A percentile compares a stretch with the other conserved stretches of the same genome.
Conservation (phyloP, 2,888 invertebrate genomes). For the Hirtodrosophila cameraria region DNA sequence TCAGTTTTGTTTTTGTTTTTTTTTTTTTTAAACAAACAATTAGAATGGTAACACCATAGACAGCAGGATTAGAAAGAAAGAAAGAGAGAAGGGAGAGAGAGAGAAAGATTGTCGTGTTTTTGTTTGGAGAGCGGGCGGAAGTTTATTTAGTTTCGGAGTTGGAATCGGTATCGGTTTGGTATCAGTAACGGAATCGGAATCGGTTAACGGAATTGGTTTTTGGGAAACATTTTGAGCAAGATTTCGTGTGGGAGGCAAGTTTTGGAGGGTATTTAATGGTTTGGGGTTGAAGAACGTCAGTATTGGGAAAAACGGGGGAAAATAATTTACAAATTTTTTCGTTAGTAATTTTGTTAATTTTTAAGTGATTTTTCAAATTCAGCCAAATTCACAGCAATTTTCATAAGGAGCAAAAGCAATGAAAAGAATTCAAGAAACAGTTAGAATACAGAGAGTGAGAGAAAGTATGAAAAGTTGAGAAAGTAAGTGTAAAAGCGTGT, state of each 20-base stretch:
- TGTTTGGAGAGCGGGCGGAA: slow-evolving; percentile 18
- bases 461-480: slow-evolving; percentile 6
- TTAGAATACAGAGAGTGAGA: slow-evolving; percentile 6
- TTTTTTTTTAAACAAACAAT: slow-evolving; percentile 45
- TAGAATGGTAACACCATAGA: slow-evolving; percentile 31
- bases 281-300: slow-evolving; percentile 5
- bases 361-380: slow-evolving; percentile 1
- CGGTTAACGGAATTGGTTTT: slow-evolving; percentile 4
- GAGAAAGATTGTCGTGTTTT: slow-evolving; percentile 32
- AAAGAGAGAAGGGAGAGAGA: slow-evolving; percentile 21
- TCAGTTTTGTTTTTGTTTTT: slow-evolving; percentile 29
- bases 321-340: slow-evolving; percentile 66
- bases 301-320: slow-evolving; percentile 27
- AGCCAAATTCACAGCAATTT: slow-evolving; percentile 58
- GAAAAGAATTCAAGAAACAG: slow-evolving; percentile 17
- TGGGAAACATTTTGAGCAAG: slow-evolving; percentile 24
- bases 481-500: background rate
- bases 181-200: slow-evolving; percentile 34
- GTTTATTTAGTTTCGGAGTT: background rate
- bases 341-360: slow-evolving; percentile 64
- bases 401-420: slow-evolving; percentile 33
- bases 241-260: slow-evolving; percentile 31
- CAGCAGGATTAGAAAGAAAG: slow-evolving; percentile 22
- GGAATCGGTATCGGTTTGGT: slow-evolving; percentile 34
- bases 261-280: slow-evolving; percentile 7